These are phyloP conservation scores for Rhynchomys soricoides DNA, from an alignment of 2,113 vertebrate genomes.

Conservation along the genomic window DNA sequence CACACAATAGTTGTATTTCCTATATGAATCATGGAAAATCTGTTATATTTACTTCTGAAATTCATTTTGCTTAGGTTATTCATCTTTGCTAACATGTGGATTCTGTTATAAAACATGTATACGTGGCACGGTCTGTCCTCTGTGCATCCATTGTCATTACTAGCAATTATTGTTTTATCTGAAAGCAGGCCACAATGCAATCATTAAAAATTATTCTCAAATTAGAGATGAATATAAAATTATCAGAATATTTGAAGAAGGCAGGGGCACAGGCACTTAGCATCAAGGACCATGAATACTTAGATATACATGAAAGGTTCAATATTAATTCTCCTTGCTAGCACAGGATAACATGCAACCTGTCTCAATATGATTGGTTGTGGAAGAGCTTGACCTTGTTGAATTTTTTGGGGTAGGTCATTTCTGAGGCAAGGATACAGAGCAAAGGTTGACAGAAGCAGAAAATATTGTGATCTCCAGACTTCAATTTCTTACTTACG, in stretches of 20 bases:
- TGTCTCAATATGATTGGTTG: neutral
- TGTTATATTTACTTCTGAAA: constrained; percentile 25
- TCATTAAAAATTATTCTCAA: neutral
- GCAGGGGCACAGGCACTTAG: neutral
- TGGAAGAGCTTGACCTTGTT: neutral
- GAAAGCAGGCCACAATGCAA: neutral
- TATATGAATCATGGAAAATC: neutral
- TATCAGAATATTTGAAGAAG: neutral
- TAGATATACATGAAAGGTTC: neutral
- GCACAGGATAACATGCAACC: neutral
- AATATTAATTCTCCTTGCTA: neutral
- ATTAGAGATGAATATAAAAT: neutral
- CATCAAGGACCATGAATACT: neutral
- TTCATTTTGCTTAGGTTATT: neutral
- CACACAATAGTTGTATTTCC: neutral
- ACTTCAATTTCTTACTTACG: neutral
- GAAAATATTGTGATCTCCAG: neutral
- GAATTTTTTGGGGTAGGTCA: neutral
- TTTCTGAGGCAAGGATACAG: neutral
- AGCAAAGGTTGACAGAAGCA: neutral
- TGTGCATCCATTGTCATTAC: neutral
- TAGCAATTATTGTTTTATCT: constrained; percentile 33
- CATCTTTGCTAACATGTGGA: neutral
- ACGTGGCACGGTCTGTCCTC: neutral
- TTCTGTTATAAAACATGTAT: neutral